Base-by-base conservation (phyloP, 1,140 invertebrate genomes). In the Penaeus vannamei region DNA sequence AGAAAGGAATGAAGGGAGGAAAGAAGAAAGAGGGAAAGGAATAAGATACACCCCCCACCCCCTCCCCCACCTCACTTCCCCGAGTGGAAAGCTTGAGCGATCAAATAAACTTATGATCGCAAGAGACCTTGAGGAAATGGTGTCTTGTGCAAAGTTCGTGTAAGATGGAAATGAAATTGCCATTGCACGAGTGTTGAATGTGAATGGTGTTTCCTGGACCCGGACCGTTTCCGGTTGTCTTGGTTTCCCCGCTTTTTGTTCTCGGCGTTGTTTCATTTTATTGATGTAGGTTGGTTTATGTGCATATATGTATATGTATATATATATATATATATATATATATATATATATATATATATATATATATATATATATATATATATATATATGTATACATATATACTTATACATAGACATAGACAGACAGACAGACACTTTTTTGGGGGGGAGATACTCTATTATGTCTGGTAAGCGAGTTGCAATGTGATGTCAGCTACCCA, bases 161-260 rank as follows among this genome's bases (percentile, higher is more conserved):
- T 23, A 85, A 26, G 64, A n/a, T 26, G 84, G 32, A 84, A 84
- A 72, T 59, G 32, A 85, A 85, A n/a, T 20, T 36, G 36, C 59
- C 61, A 53, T 53, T 53, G 53, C 53, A 53, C 53, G 53, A 53
- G 53, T 17, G 53, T 5, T 53, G 53, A 53, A 53, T 26, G 1
- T 7, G 79, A n/a, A 26, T 81, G 23, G 46, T 19, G n/a, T 89
- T 12, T 61, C 84, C 12, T 84, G 53, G 22, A 22, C 61, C 8
- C 20, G 60, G 20, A n/a, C 42, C 23, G 14, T n/a, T 84, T 23
- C 14, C 1, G 20, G 83, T 12, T 53, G 53, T 53, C 53, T 53
- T 53, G 17, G 53, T 17, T 10, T 17, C 0, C 12, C 0, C 36
- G 36, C 4, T 42, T 42, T 42, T 42, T 42, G 8, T 42, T 42